A percentile compares a stretch with the other conserved stretches of the same genome.
phyloP scores from a whole-genome alignment of 1,140 invertebrate species.

The Magallana gigas region DNA sequence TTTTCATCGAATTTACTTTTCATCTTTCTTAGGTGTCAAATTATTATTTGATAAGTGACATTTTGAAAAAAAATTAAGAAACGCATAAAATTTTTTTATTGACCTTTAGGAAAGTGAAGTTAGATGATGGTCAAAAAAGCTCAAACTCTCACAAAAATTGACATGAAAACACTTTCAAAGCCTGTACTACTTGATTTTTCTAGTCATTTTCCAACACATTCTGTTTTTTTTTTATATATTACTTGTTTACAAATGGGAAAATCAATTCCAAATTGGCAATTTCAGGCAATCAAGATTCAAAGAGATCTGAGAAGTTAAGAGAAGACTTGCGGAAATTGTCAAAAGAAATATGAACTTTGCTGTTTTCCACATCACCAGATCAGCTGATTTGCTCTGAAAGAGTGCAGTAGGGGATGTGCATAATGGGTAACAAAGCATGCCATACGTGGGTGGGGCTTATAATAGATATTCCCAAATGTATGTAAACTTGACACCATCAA shows the following conservation, averaged over 20 bases:
- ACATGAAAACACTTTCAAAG: background rate
- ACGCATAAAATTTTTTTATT: too few species aligned
- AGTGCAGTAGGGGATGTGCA: background rate
- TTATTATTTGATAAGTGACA: too few species aligned
- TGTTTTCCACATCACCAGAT: conserved; percentile 18
- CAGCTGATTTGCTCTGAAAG: background rate
- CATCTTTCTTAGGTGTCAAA: too few species aligned
- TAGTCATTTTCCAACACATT: background rate
- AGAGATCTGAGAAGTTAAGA: background rate
- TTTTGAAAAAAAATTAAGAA: too few species aligned
- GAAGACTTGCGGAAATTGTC: conserved; percentile 26
- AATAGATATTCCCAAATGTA: conserved; percentile 8
- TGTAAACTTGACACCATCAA: background rate
- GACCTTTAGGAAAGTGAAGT: too few species aligned
- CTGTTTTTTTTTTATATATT: background rate
- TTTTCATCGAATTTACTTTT: too few species aligned
- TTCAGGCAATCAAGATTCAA: background rate
- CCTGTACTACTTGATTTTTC: background rate
- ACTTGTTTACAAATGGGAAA: background rate
- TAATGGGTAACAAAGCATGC: background rate
- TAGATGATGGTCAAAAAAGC: too few species aligned
- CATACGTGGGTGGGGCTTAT: conserved; percentile 3
- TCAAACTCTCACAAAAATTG: background rate
- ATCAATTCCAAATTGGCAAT: conserved; percentile 28
- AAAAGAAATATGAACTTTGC: conserved; percentile 20